These are phyloP conservation scores for Lamproptera curius DNA, from an alignment of 2,888 invertebrate genomes.

Conservation along the genomic window DNA sequence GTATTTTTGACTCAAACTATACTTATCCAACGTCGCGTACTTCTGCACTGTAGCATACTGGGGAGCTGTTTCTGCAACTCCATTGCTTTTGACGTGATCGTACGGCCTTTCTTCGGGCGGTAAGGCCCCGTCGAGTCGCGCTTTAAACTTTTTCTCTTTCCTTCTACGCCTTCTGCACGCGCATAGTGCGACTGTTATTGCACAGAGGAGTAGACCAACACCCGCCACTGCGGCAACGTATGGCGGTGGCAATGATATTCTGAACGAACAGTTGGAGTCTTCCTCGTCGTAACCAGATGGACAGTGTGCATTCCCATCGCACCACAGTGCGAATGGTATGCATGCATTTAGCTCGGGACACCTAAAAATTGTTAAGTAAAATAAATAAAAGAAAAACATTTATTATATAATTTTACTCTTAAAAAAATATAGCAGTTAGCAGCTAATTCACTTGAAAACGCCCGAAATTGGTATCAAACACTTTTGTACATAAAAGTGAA, in stretches of 20 bases:
- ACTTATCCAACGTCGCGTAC: conserved; percentile 75
- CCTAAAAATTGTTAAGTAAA: conserved; percentile 51
- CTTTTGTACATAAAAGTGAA: too few species aligned
- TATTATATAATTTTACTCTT: conserved; percentile 4
- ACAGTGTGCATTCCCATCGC: conserved; percentile 88
- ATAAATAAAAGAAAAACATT: conserved; percentile 4
- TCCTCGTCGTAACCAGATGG: conserved; percentile 90
- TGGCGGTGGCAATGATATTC: conserved; percentile 81
- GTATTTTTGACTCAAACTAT: conserved; percentile 74
- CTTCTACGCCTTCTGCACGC: conserved; percentile 79
- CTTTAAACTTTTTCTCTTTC: conserved; percentile 80
- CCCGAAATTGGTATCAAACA: too few species aligned
- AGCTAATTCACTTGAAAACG: too few species aligned
- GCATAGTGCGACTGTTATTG: conserved; percentile 78
- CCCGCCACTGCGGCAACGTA: conserved; percentile 83
- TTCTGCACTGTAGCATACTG: conserved; percentile 74
- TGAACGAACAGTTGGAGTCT: conserved; percentile 85
- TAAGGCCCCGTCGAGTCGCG: conserved; percentile 76
- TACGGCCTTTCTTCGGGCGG: conserved; percentile 79
- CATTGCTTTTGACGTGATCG: conserved; percentile 77
- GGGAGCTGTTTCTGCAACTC: conserved; percentile 57
- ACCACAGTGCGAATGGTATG: conserved; percentile 87
- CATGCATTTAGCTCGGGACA: conserved; percentile 90
- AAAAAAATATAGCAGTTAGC: too few species aligned
- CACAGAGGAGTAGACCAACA: conserved; percentile 77